Percentiles rank a stretch among this genome's conserved stretches.
phyloP scores from a whole-genome alignment of 1,140 invertebrate genomes.

The Nebria ingens region DNA sequence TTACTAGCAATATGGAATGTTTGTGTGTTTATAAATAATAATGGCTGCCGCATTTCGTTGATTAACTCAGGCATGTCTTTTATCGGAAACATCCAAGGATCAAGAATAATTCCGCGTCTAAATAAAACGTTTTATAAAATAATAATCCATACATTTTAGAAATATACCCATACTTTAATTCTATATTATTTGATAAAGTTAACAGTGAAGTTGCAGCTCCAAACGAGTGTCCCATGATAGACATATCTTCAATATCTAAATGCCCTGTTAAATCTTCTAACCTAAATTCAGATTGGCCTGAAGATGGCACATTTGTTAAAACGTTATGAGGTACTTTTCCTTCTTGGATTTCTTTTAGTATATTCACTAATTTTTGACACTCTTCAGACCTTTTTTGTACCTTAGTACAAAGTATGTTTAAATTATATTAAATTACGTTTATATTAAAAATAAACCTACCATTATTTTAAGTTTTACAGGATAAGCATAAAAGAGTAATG shows the following conservation, averaged over 20 bases:
- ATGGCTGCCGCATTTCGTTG: slow-evolving; percentile 40
- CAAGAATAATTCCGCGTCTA: slow-evolving; percentile 47
- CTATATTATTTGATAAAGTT: slow-evolving; percentile 39
- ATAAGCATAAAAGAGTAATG: too few species aligned
- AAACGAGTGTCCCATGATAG: slow-evolving; percentile 57
- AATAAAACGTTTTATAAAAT: slow-evolving; percentile 7
- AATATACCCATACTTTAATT: slow-evolving; percentile 43
- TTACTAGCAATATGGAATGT: slow-evolving; percentile 55
- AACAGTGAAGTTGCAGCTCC: slow-evolving; percentile 51
- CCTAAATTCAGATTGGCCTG: slow-evolving; percentile 18
- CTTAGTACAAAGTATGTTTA: slow-evolving; percentile 26
- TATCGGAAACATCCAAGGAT: slow-evolving; percentile 61
- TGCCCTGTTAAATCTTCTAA: slow-evolving; percentile 36
- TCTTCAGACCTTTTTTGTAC: slow-evolving; percentile 42
- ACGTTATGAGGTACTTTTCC: slow-evolving; percentile 44
- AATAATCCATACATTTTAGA: slow-evolving; percentile 10
- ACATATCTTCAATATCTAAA: slow-evolving; percentile 42
- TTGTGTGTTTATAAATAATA: slow-evolving; percentile 54
- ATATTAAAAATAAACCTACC: too few species aligned
- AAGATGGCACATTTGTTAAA: slow-evolving; percentile 29
- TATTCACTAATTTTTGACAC: slow-evolving; percentile 41
- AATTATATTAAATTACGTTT: too few species aligned
- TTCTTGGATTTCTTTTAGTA: slow-evolving; percentile 42
- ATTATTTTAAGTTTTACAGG: too few species aligned
- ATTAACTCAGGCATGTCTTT: slow-evolving; percentile 41